phyloP scores from a whole-genome alignment of 2,113 vertebrate species.

The Tringa solitaria region DNA sequence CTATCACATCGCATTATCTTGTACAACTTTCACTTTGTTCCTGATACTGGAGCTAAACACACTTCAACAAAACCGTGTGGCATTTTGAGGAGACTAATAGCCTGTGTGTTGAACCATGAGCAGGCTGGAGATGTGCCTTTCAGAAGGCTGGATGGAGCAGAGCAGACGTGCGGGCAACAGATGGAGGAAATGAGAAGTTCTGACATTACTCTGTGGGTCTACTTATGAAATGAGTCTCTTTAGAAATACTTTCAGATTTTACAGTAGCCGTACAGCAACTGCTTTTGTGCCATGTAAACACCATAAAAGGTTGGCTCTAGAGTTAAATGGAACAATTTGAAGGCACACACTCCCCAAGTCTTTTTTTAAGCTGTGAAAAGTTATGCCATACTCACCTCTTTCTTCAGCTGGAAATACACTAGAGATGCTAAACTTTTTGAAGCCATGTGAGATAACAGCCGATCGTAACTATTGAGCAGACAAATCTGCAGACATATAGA shows the following conservation, averaged over 20 bases:
- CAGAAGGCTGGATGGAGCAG: not conserved
- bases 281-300: not conserved
- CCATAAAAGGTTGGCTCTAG: not conserved
- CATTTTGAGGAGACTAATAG: not conserved
- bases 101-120: not conserved
- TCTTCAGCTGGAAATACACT: slow-evolving; percentile 76
- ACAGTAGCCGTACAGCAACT: not conserved
- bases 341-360: not conserved
- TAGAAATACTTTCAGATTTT: not conserved
- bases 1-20: not conserved
- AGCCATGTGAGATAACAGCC: slow-evolving; percentile 81
- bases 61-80: not conserved
- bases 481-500: slow-evolving; percentile 62
- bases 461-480: slow-evolving; percentile 63
- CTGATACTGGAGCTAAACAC: not conserved
- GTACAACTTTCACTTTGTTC: not conserved
- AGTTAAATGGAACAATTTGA: not conserved
- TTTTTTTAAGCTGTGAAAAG: not conserved
- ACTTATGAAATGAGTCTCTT: not conserved
- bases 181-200: not conserved
- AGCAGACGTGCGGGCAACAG: not conserved
- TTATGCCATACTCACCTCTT: slow-evolving; percentile 72
- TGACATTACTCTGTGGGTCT: not conserved
- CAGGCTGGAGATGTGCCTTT: not conserved
- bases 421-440: slow-evolving; percentile 76